These are phyloP conservation scores for Orius insidiosus DNA, from an alignment of 1,140 invertebrate species.

Conservation along the genomic window DNA sequence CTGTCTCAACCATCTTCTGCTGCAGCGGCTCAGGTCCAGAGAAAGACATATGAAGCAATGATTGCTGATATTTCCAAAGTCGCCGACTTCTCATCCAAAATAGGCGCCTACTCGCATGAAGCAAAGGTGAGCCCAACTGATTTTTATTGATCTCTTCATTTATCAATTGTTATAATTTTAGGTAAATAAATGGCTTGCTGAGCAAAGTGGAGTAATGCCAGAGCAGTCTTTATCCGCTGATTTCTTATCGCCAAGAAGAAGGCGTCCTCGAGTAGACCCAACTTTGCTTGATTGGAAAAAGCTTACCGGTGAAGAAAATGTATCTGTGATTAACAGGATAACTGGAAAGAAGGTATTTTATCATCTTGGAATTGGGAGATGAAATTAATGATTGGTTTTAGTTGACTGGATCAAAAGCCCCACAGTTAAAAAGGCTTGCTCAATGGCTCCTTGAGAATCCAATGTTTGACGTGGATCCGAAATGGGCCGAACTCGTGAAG, in stretches of 20 bases:
- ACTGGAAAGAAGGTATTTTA: conserved; percentile 72
- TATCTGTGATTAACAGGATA: conserved; percentile 80
- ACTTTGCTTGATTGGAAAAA: conserved; percentile 60
- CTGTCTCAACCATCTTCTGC: conserved; percentile 15
- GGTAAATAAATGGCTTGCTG: conserved; percentile 74
- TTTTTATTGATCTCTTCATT: too few species aligned
- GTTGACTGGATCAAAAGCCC: conserved; percentile 84
- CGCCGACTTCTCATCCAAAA: conserved; percentile 49
- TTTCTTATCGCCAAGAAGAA: conserved; percentile 40
- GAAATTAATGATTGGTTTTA: conserved; percentile 24
- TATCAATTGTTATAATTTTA: conserved; percentile 13
- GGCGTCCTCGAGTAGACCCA: conserved; percentile 52
- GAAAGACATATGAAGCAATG: conserved; percentile 55
- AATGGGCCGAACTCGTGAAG: conserved; percentile 88
- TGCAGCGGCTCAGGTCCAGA: conserved; percentile 26
- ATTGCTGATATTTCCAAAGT: conserved; percentile 55
- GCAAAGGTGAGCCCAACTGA: conserved; percentile 37
- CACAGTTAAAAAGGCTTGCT: conserved; percentile 78
- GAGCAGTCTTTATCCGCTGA: conserved; percentile 38
- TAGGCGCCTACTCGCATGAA: conserved; percentile 61
- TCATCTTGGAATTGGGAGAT: neutral
- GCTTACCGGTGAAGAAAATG: conserved; percentile 86
- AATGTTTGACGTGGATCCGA: conserved; percentile 92
- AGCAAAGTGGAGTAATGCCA: conserved; percentile 52
- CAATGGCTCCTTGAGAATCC: conserved; percentile 92